Percentiles rank a stretch among this genome's conserved stretches.
Conservation (phyloP, 2,113 vertebrate species). For the Cranoglanis bouderius region DNA sequence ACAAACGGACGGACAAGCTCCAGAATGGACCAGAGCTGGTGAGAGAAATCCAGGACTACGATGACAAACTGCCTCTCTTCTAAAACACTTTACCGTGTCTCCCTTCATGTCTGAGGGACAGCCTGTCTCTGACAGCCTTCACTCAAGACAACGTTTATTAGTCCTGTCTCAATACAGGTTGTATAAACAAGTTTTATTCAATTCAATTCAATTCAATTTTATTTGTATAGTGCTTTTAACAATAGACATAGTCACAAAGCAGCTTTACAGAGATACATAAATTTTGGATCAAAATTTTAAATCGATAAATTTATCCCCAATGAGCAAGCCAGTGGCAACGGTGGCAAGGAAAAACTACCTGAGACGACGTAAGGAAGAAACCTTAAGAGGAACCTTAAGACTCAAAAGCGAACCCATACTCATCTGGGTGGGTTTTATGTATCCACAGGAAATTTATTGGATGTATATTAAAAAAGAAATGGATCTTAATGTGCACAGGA, state of each 20-base stretch:
- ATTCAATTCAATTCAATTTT: too few species aligned
- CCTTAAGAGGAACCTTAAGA: too few species aligned
- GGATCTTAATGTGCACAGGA: slow-evolving; percentile 6
- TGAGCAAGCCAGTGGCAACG: too few species aligned
- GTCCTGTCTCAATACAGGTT: slow-evolving; percentile 39
- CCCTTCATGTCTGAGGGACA: background rate
- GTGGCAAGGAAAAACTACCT: too few species aligned
- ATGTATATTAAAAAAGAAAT: slow-evolving; percentile 4
- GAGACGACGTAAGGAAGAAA: too few species aligned
- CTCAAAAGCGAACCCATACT: too few species aligned
- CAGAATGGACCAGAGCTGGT: slow-evolving; percentile 56
- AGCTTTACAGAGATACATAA: too few species aligned
- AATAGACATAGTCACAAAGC: too few species aligned
- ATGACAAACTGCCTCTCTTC: slow-evolving; percentile 51
- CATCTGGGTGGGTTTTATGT: too few species aligned
- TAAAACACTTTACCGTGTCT: slow-evolving; percentile 54
- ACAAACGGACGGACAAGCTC: slow-evolving; percentile 58
- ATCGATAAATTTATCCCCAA: too few species aligned
- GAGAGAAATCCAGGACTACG: slow-evolving; percentile 48
- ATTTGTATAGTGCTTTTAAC: too few species aligned
- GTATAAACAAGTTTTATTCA: slow-evolving; percentile 29
- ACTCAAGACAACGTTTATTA: slow-evolving; percentile 5
- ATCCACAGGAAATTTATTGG: slow-evolving; percentile 10
- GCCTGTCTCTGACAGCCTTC: background rate
- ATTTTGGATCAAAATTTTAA: too few species aligned